Percentiles rank a stretch among this genome's conserved stretches.
These are phyloP conservation scores for Brachypodius melanocephalos DNA, from an alignment of 2,113 vertebrate genomes.

Conservation along the genomic window DNA sequence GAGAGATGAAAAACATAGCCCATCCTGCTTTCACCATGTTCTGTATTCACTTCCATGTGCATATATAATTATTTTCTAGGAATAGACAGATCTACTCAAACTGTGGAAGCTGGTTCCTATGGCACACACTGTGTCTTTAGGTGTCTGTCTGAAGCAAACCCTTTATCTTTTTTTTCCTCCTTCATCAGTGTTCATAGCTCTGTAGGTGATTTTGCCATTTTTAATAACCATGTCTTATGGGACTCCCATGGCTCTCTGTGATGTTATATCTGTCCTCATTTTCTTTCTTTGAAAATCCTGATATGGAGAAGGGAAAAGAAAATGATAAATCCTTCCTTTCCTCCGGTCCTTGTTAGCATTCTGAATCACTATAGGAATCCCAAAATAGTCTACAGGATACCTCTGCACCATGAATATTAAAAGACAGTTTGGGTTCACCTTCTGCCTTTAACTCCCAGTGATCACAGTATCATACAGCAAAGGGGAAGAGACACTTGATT, in stretches of 20 bases:
- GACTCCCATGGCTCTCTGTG: neutral
- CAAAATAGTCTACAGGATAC: conserved; percentile 16
- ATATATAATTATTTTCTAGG: neutral
- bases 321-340: neutral
- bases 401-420: neutral
- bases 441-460: neutral
- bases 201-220: neutral
- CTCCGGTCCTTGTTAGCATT: neutral
- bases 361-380: neutral
- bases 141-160: neutral
- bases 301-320: neutral
- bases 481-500: neutral
- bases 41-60: neutral
- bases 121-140: neutral
- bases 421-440: neutral
- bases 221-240: neutral
- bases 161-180: neutral
- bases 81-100: neutral
- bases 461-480: neutral
- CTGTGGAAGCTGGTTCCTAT: neutral
- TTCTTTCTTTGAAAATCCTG: neutral
- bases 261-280: neutral
- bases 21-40: neutral
- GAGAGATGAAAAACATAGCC: neutral
- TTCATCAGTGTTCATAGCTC: neutral